Evolutionary conservation across 2,797 vertebrate genomes (phyloP).

Genomic region (Tadarida brasiliensis): DNA sequence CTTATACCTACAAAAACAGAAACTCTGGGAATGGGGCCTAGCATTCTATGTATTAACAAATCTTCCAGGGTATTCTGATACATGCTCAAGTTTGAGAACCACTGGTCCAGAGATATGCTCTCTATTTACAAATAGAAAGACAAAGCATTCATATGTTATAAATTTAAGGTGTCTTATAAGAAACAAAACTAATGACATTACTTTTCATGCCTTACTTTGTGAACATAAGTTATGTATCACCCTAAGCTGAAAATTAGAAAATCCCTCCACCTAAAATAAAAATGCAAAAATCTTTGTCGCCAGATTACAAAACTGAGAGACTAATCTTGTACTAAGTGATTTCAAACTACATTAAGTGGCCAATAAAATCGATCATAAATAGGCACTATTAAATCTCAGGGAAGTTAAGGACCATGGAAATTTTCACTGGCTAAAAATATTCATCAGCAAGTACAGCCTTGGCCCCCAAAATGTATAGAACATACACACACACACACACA

Average conservation of each 20-base stretch:
- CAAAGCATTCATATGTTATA: neutral
- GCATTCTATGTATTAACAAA: neutral
- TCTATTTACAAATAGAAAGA: conserved; percentile 32
- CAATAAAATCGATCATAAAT: conserved; percentile 54
- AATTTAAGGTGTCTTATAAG: conserved; percentile 25
- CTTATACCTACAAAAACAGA: neutral
- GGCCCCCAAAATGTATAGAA: conserved; percentile 12
- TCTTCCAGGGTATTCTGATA: neutral
- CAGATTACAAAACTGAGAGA: conserved; percentile 39
- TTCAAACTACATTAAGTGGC: conserved; percentile 9
- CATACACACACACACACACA: rapidly evolving
- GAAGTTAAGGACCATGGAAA: neutral
- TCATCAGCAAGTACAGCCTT: conserved; percentile 4
- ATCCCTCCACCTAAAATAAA: neutral
- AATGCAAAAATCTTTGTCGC: conserved; percentile 11
- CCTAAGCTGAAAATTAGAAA: conserved; percentile 34
- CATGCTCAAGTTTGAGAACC: neutral
- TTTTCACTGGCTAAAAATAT: conserved; percentile 18
- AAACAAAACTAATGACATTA: neutral
- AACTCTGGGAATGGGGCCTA: neutral
- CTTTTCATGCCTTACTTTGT: neutral
- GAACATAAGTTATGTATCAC: conserved; percentile 15
- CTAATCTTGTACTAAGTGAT: conserved; percentile 52
- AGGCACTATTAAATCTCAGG: conserved; percentile 12
- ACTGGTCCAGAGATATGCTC: neutral